Base-by-base conservation (phyloP, 1,140 invertebrate genomes). In the Sycophaga agraensis region DNA sequence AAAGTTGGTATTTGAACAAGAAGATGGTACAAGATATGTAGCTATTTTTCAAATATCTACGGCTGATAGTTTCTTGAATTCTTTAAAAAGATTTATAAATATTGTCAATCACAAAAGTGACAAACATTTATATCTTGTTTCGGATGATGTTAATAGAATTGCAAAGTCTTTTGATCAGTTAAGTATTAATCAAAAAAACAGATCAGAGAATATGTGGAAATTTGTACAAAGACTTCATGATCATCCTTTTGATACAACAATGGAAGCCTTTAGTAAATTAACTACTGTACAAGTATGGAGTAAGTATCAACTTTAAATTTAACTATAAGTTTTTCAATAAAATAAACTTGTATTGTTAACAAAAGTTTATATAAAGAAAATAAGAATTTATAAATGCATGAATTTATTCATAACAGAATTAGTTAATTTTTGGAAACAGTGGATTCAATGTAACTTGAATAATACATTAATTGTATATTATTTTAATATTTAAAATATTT, bases 21-120 rank as follows among this genome's bases (percentile, higher is more conserved):
- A 89, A 69, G 88, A 91, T 71, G 88, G 89, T 11, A 86, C 88
- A 0, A 85, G 87, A 59, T 88, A 91, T 66, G 89, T 89, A 63
- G 88, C 89, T 70, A 89, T 93, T 69, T 96, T 96, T 78, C 91
- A 94, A 73, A 85, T 91, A 69, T 91, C 89, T 9, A 93, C 93
- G 66, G 91, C 90, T 7, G 89, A 92, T 70, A 85, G 86, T 60
- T 90, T 96, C 71, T 80, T 94, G 8, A 83, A 84, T 24, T 82
- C 84, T 39, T 77, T 92, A 16, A 87, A 87, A 67, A 81, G 81
- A 60, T 74, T 82, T 48, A 71, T 89, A 7, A 85, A 83, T 76
- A 85, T 86, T 14, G 82, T 81, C 12, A 90, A 88, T 67, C 88
- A 89, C 0, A 84, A 85, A 60, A 82, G 85, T 49, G 89, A 92